Percentiles rank a stretch among this genome's conserved stretches.
phyloP scores from a whole-genome alignment of 2,113 vertebrate genomes.

The Rhodinocichla rosea region DNA sequence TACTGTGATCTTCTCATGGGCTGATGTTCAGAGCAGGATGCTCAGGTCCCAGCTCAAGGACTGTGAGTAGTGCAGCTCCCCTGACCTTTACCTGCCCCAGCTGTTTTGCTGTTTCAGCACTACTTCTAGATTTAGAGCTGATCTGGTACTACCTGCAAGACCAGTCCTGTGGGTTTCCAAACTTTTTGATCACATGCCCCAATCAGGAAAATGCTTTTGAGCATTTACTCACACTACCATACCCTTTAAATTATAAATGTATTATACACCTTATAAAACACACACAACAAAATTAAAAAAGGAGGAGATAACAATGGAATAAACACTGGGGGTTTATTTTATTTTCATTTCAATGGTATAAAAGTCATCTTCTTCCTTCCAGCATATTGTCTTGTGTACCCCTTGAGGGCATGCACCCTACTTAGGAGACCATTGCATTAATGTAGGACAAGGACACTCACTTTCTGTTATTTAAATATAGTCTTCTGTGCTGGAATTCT shows the following conservation, averaged over 20 bases:
- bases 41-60: neutral
- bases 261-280: neutral
- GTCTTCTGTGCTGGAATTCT: neutral
- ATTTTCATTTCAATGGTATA: neutral
- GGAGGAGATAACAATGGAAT: neutral
- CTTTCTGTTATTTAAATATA: neutral
- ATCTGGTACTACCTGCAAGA: neutral
- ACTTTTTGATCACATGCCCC: neutral
- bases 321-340: neutral
- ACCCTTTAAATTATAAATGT: neutral
- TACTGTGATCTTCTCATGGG: neutral
- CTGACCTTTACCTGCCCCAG: neutral
- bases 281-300: neutral
- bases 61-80: neutral
- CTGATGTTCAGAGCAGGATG: neutral
- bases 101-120: neutral
- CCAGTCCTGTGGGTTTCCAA: neutral
- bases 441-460: neutral
- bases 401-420: neutral
- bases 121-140: neutral
- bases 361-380: neutral
- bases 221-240: rapidly evolving
- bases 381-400: neutral
- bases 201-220: neutral
- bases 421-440: neutral